Percentiles rank a stretch among this genome's conserved stretches.
Conservation (phyloP, 30 jellyfish, hydroid and myxozoan genomes). For the Rhopilema esculentum region DNA sequence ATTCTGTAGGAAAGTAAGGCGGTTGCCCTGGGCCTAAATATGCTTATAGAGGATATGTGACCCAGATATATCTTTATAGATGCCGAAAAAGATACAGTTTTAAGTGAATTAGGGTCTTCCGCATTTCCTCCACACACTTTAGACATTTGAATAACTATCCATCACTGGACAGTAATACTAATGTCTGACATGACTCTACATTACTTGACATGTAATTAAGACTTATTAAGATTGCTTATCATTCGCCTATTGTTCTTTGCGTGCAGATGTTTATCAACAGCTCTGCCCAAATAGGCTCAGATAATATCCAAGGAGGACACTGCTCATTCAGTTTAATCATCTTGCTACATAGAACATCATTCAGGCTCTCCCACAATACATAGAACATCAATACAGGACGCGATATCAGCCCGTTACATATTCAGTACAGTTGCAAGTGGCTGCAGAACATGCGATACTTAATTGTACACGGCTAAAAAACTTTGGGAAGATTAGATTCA, state of each 20-base stretch:
- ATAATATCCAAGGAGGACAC: background rate
- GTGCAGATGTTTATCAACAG: conserved; percentile 48
- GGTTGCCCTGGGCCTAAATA: background rate
- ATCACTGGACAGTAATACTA: background rate
- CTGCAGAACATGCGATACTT: too few relatives aligned
- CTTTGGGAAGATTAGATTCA: too few relatives aligned
- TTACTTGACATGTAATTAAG: background rate
- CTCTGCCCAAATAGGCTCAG: background rate
- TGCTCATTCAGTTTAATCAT: too few relatives aligned
- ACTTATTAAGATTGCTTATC: conserved; percentile 56
- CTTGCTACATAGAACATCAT: too few relatives aligned
- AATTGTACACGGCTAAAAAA: too few relatives aligned
- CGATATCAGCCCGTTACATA: too few relatives aligned
- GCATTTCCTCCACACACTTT: conserved; percentile 9
- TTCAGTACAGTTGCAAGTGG: too few relatives aligned
- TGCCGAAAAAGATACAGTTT: conserved; percentile 57
- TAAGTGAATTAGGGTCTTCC: conserved; percentile 23
- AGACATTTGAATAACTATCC: background rate
- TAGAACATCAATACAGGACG: too few relatives aligned
- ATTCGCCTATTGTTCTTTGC: conserved; percentile 20
- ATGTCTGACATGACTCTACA: background rate
- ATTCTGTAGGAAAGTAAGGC: background rate
- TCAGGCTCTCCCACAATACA: too few relatives aligned
- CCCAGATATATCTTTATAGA: conserved; percentile 46
- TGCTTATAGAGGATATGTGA: conserved; percentile 10